phyloP scores from a whole-genome alignment of 2,797 vertebrate genomes.

The Diplodus sargus region DNA sequence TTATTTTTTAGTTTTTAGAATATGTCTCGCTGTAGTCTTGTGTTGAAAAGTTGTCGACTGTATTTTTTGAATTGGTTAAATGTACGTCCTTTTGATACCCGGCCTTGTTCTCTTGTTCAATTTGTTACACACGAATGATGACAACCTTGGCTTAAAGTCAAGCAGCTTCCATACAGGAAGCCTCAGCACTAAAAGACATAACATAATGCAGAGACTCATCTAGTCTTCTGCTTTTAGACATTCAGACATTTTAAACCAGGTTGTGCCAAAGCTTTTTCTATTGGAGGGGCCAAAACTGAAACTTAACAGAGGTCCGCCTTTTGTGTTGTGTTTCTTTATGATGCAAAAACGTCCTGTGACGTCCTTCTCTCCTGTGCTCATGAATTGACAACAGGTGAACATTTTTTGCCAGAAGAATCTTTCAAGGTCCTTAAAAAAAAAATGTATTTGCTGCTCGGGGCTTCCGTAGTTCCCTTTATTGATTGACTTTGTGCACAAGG shows the following conservation, averaged over 20 bases:
- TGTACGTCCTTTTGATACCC: slow-evolving; percentile 14
- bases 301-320: too few species aligned
- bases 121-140: slow-evolving; percentile 17
- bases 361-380: too few species aligned
- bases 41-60: background rate
- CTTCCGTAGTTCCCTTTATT: too few species aligned
- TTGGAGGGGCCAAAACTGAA: too few species aligned
- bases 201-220: background rate
- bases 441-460: too few species aligned
- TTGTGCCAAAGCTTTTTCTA: too few species aligned
- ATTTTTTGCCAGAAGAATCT: too few species aligned
- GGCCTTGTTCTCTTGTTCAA: slow-evolving; percentile 58
- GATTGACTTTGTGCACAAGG: too few species aligned
- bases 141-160: slow-evolving; percentile 2
- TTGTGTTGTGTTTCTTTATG: too few species aligned
- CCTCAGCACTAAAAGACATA: slow-evolving; percentile 10
- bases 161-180: background rate
- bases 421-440: too few species aligned
- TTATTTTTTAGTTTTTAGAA: background rate
- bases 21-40: background rate
- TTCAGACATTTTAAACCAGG: slow-evolving; percentile 4
- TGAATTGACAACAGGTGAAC: too few species aligned
- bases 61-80: background rate
- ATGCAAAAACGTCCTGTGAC: too few species aligned
- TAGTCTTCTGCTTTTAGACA: slow-evolving; percentile 11